Base-by-base conservation (phyloP, 2,888 invertebrate genomes). In the Perizoma affinitatum region DNA sequence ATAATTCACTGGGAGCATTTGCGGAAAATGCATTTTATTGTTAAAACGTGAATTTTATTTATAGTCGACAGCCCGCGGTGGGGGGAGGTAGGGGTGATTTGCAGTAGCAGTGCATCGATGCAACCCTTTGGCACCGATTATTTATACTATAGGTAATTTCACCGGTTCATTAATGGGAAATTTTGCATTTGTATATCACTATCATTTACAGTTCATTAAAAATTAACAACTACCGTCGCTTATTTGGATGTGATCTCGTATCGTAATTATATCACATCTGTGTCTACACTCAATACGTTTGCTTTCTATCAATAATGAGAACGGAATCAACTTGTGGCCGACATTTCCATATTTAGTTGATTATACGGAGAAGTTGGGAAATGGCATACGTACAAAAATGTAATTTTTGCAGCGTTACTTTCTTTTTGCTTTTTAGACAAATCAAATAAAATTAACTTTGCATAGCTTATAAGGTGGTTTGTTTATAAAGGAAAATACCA, bases 21-120 rank as follows among this genome's bases (percentile, higher is more conserved):
- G 91, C 90, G 91, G 92, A 91, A 92, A 91, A 92, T 91, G 90
- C 91, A 92, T 91, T 92, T 92, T 92, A 92, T 92, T 92, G 91
- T 91, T 92, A 91, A 92, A 91, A 91, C 91, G 91, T 91, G 91
- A 92, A 92, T 91, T 92, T 92, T 92, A 91, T 91, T 91, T 92
- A 92, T 91, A 83, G 90, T 80, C 88, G 89, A 91, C 91, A 88
- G 86, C 81, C 82, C 80, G 82, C 83, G 86, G 84, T 79, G 73
- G 79, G 74, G 43, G 74, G 65, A 57, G 69, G 65, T 62, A 83
- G 81, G 84, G 85, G 82, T 89, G 91, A 91, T 92, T 91, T 92
- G 91, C 90, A 86, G 88, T 88, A 82, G 83, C 82, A 85, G 84
- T 82, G 84, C 84, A 88, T 90, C 89, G 91, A 88, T 84, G 74